These are phyloP conservation scores for Syrmaticus mikado DNA, from an alignment of 2,113 vertebrate species.

Conservation along the genomic window DNA sequence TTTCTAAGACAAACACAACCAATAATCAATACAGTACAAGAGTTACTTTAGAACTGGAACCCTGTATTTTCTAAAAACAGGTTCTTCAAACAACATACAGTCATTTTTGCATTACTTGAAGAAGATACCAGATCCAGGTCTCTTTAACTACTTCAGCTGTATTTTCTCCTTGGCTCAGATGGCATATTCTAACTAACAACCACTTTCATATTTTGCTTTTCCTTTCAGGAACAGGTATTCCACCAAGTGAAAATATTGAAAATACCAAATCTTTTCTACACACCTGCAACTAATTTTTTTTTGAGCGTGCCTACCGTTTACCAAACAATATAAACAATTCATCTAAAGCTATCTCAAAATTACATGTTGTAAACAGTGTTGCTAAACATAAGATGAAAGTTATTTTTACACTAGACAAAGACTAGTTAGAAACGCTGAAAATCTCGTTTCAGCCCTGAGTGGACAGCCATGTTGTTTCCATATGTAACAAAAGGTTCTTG, in stretches of 20 bases:
- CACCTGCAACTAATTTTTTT: neutral
- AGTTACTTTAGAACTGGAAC: neutral
- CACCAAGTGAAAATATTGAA: neutral
- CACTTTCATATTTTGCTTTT: neutral
- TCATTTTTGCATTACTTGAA: neutral
- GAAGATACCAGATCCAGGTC: neutral
- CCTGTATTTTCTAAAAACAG: neutral
- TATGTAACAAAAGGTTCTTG: neutral
- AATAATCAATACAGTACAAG: conserved; percentile 35
- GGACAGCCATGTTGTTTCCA: neutral
- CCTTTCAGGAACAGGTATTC: neutral
- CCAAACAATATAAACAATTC: neutral
- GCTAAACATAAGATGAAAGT: neutral
- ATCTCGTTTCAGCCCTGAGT: neutral
- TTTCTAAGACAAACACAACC: conserved; percentile 69
- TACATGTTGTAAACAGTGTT: neutral
- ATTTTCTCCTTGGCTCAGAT: neutral
- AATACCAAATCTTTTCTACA: neutral
- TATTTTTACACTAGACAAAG: neutral
- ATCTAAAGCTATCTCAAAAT: neutral
- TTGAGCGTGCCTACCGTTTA: neutral
- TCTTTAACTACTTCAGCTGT: neutral
- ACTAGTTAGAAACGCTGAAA: neutral
- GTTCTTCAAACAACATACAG: neutral
- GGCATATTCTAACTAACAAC: neutral